Percentiles rank a stretch among this genome's conserved stretches.
Conservation (phyloP, 2,888 invertebrate genomes). For the Celastrina argiolus region DNA sequence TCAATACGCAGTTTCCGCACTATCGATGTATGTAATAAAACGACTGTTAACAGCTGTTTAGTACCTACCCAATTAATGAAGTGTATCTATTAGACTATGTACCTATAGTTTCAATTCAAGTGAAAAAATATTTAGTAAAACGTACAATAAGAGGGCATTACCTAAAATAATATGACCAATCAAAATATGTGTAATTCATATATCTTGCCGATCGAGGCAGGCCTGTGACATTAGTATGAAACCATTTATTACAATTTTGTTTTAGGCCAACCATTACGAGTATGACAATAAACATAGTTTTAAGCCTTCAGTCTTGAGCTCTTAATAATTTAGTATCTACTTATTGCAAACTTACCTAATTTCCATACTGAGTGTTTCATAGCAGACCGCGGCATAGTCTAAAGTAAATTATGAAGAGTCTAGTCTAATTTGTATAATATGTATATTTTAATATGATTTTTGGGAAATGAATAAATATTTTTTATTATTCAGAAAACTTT, state of each 20-base stretch:
- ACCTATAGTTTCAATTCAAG: no score
- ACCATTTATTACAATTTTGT: no score
- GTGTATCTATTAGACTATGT: no score
- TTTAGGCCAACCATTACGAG: no score
- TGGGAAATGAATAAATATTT: not conserved
- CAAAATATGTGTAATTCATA: not conserved
- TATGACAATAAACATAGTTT: not conserved
- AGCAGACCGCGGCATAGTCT: not conserved
- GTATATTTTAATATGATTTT: not conserved
- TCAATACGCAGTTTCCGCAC: no score
- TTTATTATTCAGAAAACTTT: not conserved
- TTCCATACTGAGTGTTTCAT: not conserved
- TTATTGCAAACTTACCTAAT: not conserved
- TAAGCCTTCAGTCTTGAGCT: not conserved
- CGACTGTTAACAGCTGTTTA: no score
- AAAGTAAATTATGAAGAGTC: not conserved
- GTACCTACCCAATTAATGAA: no score
- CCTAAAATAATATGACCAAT: not conserved
- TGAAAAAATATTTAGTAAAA: not conserved
- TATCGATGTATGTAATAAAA: no score
- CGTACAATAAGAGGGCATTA: slow-evolving; percentile 19
- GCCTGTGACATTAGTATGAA: not conserved
- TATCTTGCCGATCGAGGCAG: not conserved
- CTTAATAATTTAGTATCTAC: not conserved
- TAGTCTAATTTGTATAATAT: not conserved